A percentile compares a stretch with the other conserved stretches of the same genome.
These are phyloP conservation scores for Pocillopora meandrina DNA, from an alignment of 92 coral and sea anemone species.

Conservation along the genomic window DNA sequence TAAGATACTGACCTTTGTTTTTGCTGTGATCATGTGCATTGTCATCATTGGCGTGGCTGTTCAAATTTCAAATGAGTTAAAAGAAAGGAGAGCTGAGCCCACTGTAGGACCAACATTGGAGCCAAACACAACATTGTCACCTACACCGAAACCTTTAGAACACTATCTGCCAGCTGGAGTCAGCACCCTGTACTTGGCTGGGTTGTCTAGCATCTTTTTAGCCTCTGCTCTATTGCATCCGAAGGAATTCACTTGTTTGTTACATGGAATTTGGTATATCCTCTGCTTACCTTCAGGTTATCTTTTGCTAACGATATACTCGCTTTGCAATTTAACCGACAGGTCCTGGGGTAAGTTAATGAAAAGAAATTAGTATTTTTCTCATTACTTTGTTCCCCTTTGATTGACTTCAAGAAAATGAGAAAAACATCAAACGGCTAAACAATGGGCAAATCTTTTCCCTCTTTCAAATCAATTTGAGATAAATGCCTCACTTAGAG, in stretches of 20 bases:
- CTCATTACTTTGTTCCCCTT: not conserved
- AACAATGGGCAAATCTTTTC: no score
- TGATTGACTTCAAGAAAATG: not conserved
- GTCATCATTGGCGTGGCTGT: constrained; percentile 64
- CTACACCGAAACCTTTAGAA: constrained; percentile 27
- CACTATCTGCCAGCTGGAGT: constrained; percentile 46
- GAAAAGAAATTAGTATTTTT: not conserved
- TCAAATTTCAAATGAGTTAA: constrained; percentile 55
- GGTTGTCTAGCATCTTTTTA: constrained; percentile 51
- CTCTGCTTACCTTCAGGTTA: constrained; percentile 63
- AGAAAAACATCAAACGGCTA: no score
- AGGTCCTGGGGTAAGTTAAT: constrained; percentile 66
- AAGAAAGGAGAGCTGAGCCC: constrained; percentile 4
- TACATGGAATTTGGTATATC: constrained; percentile 64
- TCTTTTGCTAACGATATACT: constrained; percentile 55
- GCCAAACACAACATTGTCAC: constrained; percentile 16
- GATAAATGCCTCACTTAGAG: no score
- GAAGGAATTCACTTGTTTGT: constrained; percentile 51
- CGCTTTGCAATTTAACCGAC: constrained; percentile 64
- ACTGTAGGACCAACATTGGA: constrained; percentile 7
- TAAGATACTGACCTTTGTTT: constrained; percentile 60
- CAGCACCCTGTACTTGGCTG: constrained; percentile 59
- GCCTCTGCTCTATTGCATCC: constrained; percentile 56
- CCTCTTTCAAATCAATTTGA: no score
- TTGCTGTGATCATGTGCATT: constrained; percentile 66